phyloP scores from a whole-genome alignment of 2,888 invertebrate species.

The Meloe dianella region DNA sequence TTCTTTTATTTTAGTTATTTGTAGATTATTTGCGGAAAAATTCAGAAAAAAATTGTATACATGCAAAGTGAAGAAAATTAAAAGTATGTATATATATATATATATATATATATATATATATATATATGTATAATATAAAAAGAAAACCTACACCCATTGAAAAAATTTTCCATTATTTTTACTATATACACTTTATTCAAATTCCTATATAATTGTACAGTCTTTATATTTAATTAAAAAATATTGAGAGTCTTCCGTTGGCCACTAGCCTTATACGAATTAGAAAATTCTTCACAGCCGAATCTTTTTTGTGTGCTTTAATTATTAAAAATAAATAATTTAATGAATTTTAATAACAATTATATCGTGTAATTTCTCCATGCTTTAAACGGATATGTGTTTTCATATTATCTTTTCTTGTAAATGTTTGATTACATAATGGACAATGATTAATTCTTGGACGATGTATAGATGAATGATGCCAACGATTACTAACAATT shows the following conservation, averaged over 20 bases:
- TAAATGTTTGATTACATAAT: constrained; percentile 67
- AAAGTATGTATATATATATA: constrained; percentile 31
- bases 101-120: neutral
- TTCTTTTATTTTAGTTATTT: constrained; percentile 43
- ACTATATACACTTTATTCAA: constrained; percentile 6
- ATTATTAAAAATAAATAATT: neutral
- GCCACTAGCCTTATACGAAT: neutral
- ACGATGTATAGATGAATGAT: constrained; percentile 70
- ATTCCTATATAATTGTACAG: neutral
- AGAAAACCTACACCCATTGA: constrained; percentile 39
- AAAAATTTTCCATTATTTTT: neutral
- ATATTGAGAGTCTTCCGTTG: no score
- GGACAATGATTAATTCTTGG: constrained; percentile 70
- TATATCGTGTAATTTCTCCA: constrained; percentile 37
- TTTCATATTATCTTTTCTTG: constrained; percentile 72
- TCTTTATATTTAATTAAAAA: no score
- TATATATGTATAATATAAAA: constrained; percentile 3
- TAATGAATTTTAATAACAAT: neutral
- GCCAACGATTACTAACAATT: constrained; percentile 71
- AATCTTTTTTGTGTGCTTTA: no score
- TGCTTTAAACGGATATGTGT: constrained; percentile 71
- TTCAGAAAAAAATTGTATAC: constrained; percentile 43
- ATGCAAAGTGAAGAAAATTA: constrained; percentile 42
- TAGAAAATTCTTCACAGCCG: neutral
- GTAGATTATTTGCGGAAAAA: constrained; percentile 49